A percentile compares a stretch with the other conserved stretches of the same genome.
phyloP scores from a whole-genome alignment of 1,140 invertebrate species.

The Conus betulinus region DNA sequence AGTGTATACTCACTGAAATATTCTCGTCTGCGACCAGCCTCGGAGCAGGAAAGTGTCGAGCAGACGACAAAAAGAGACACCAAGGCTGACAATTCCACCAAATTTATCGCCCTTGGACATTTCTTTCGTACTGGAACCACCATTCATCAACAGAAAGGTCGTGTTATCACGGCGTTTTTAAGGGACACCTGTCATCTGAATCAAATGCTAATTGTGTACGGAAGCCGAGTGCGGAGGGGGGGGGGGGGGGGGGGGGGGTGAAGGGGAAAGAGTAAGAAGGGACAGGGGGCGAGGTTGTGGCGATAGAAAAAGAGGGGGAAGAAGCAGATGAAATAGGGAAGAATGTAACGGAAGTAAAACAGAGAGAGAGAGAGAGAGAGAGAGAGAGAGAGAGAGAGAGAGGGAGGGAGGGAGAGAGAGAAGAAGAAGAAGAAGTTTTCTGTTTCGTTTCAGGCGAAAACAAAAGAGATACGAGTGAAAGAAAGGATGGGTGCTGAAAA shows the following conservation, averaged over 20 bases:
- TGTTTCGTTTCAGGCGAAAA: too few relatives aligned
- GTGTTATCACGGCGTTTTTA: not conserved
- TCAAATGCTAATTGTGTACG: not conserved
- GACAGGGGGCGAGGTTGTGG: too few relatives aligned
- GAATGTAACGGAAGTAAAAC: not conserved
- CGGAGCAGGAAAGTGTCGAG: not conserved
- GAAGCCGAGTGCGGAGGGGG: not conserved
- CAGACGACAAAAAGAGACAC: not conserved
- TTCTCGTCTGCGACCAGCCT: not conserved
- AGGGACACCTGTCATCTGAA: not conserved
- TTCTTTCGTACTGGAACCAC: not conserved
- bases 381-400: constrained; percentile 7
- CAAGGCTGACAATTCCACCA: not conserved
- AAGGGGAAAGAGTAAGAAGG: too few relatives aligned
- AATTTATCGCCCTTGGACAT: not conserved
- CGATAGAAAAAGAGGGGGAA: too few relatives aligned
- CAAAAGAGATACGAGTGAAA: too few relatives aligned
- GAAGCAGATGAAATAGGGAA: too few relatives aligned
- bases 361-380: not conserved
- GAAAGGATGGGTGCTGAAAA: too few relatives aligned
- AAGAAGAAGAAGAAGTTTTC: not conserved
- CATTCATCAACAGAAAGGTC: not conserved
- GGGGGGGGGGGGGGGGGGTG: too few relatives aligned
- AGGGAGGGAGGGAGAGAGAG: not conserved
- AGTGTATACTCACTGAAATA: not conserved